Evolutionary conservation across 2,797 vertebrate species (phyloP), one percentile per base, ranked within the genome.

Genomic region (Hapalemur alaotrensis): DNA sequence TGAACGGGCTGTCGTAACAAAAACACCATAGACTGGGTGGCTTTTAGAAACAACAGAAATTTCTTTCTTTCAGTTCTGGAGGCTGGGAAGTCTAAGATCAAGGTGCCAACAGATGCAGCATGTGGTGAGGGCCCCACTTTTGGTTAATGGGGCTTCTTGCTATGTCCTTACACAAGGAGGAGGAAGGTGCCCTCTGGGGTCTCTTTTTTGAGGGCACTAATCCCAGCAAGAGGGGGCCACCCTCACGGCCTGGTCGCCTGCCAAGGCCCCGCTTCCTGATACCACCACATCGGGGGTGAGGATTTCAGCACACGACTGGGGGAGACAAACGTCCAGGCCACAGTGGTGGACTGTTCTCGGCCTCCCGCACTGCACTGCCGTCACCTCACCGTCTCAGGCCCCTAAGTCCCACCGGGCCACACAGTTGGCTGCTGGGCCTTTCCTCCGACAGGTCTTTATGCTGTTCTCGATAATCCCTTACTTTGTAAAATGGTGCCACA

Each of bases 361-460:
- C 1, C 30, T 20, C 79, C 11, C 78, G 30, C 0, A 0, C 9
- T 28, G 4, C 18, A 1, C 43, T 50, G 63, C 7, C 14, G 20
- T 72, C 43, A 8, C 32, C 0, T 23, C 7, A 61, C 23, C 30
- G 5, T 4, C 22, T n/a, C 17, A 17, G 38, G 35, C 59, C 59
- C 50, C 1, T 13, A 32, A 14, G 43, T 5, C 72, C 32, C 2
- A 8, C 12, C 0, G 0, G 43, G 73, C n/a, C 22, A 32, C n/a
- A 4, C 1, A 25, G n/a, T 13, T 22, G 41, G 63, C 12, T 1
- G 14, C 78, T 4, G 32, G 54, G 22, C 18, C 30, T 46, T 28
- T 8, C 43, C 9, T n/a, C n/a, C 1, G 1, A 6, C 0, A 0
- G 15, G 17, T 15, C 57, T 7, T 18, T 3, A 4, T 32, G 7